Evolutionary conservation across 2,888 invertebrate genomes (phyloP).

Genomic region (Xestia sexstrigata): DNA sequence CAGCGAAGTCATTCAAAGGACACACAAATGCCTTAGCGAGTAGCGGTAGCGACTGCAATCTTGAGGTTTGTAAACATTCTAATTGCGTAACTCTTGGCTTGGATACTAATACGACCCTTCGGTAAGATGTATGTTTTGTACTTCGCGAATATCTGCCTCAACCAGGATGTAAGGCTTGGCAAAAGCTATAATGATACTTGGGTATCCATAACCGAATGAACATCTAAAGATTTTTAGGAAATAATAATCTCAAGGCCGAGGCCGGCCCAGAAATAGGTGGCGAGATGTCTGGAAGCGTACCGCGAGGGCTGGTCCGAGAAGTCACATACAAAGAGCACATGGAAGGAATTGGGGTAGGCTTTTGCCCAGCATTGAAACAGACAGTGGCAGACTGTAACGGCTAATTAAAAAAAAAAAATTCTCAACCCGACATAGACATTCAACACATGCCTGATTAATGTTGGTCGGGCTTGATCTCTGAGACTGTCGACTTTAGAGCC

Average conservation of each 20-base stretch:
- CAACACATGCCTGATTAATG: not conserved
- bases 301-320: no score
- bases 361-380: no score
- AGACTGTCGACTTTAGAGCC: not conserved
- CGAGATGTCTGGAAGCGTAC: no score
- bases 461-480: not conserved
- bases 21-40: conserved; percentile 30
- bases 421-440: not conserved
- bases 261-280: no score
- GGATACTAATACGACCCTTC: conserved; percentile 14
- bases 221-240: not conserved
- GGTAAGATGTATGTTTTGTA: not conserved
- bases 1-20: conserved; percentile 16
- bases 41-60: conserved; percentile 37
- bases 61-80: conserved; percentile 43
- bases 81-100: conserved; percentile 36
- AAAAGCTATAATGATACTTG: not conserved
- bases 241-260: not conserved
- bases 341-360: no score
- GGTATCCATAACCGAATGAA: not conserved
- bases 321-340: no score
- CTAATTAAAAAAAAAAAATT: no score
- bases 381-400: no score
- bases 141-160: not conserved
- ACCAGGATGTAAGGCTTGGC: not conserved